Percentiles rank a stretch among this genome's conserved stretches.
These are phyloP conservation scores for Meda fulgida DNA, from an alignment of 2,797 vertebrate species.

Conservation along the genomic window DNA sequence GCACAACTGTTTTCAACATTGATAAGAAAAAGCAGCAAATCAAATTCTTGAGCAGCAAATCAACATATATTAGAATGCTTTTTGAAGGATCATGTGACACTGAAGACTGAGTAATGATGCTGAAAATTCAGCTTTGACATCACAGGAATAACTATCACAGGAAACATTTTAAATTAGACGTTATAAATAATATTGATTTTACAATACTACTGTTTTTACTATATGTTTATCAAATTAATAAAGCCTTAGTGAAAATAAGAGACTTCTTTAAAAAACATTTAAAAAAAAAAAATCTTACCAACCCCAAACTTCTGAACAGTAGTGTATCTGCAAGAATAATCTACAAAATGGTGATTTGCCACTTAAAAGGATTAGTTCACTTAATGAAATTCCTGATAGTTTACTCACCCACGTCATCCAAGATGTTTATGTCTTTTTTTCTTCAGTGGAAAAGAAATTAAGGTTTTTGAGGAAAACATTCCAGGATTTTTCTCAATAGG, in stretches of 20 bases:
- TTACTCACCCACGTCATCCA: too few species aligned
- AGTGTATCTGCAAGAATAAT: neutral
- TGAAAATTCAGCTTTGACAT: neutral
- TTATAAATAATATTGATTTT: neutral
- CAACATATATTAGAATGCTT: neutral
- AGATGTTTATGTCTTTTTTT: too few species aligned
- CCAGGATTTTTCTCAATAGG: too few species aligned
- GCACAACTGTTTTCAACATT: neutral
- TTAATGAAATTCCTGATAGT: too few species aligned
- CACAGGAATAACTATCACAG: neutral
- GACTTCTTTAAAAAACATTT: neutral
- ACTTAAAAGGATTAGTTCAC: too few species aligned
- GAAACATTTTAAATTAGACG: too few species aligned
- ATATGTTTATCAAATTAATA: neutral
- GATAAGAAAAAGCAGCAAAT: too few species aligned
- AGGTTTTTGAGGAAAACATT: too few species aligned
- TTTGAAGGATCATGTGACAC: neutral
- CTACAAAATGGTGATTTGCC: neutral
- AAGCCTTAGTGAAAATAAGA: neutral
- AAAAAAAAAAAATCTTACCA: neutral
- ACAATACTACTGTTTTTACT: neutral
- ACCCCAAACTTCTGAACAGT: too few species aligned
- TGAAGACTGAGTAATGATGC: neutral
- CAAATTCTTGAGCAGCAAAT: neutral
- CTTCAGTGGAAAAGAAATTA: too few species aligned